Percentiles rank a stretch among this genome's conserved stretches.
Conservation (phyloP, 2,113 vertebrate genomes). For the Anarrhichthys ocellatus region DNA sequence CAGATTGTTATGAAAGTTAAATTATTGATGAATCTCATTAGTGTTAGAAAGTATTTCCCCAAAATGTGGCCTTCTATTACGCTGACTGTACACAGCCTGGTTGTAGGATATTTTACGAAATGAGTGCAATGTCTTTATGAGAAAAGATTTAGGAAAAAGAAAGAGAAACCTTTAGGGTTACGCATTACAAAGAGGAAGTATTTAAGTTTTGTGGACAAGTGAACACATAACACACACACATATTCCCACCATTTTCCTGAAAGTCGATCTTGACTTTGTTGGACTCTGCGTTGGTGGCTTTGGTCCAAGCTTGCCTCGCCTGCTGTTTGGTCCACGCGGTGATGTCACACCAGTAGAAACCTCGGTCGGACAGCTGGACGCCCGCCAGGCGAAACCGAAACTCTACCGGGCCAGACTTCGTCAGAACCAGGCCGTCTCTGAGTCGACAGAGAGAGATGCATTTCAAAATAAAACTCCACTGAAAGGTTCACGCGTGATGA, state of each 20-base stretch:
- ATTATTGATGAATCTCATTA: constrained; percentile 27
- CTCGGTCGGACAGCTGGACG: constrained; percentile 90
- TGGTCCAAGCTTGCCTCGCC: constrained; percentile 85
- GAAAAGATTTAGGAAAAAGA: neutral
- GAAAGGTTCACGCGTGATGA: neutral
- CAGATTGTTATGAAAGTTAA: constrained; percentile 28
- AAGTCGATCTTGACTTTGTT: constrained; percentile 92
- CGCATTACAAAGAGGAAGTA: neutral
- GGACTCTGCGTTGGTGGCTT: constrained; percentile 85
- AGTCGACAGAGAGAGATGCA: neutral
- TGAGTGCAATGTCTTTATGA: neutral
- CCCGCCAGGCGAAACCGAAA: constrained; percentile 93
- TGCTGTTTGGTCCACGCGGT: constrained; percentile 90
- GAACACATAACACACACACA: neutral
- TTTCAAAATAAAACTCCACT: neutral
- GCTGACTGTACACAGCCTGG: neutral
- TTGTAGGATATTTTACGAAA: neutral
- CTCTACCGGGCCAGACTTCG: constrained; percentile 89
- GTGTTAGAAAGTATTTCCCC: neutral
- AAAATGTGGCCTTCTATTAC: neutral
- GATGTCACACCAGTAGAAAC: constrained; percentile 91
- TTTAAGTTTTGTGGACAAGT: neutral
- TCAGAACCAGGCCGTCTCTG: constrained; percentile 89
- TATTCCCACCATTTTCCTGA: constrained; percentile 87
- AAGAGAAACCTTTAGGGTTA: neutral